Base-by-base conservation (phyloP, 2,797 vertebrate genomes). In the Staurois parvus region DNA sequence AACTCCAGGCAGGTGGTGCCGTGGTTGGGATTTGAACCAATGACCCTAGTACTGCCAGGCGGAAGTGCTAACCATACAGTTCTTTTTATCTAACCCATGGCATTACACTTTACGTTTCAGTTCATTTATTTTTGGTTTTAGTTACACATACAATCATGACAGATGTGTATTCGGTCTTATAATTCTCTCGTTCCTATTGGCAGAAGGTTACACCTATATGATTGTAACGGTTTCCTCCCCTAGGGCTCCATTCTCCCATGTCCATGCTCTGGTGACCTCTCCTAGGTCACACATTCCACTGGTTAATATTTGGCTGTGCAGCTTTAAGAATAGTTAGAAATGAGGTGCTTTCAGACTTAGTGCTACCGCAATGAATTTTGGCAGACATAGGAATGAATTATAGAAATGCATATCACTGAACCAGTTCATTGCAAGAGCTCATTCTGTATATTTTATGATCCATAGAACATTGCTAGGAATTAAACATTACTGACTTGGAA, bases 281-380 rank as follows among this genome's bases (percentile, higher is more conserved):
- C 34, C 48, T 66, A 26, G 72, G 21, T 81, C 17, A 45, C 37
- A 72, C 72, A 86, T 81, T 82, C 52, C 37, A 28, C 52, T 72
- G 62, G 84, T 85, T 81, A 86, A 86, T 86, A 48, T 86, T 86
- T 81, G 67, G 3, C 40, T 72, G 30, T 37, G 69, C 66, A 76
- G 64, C 24, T 0, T 28, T 83, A 68, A 76, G 12, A 45, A 13
- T 15, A 45, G 26, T 56, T 40, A 62, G 5, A 29, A 62, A 34
- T 72, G 59, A 15, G 48, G 30, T 28, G 76, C 26, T 11, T n/a
- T 52, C 19, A 52, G 74, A 34, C 9, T 6, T 17, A 3, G 42
- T 28, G 15, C 21, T 29, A 32, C 17, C 15, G 15, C n/a, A 45
- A 3, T 13, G 32, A 6, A 45, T 32, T 37, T 29, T 28, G 29